These are phyloP conservation scores for Trichonephila inaurata DNA, from an alignment of 1,140 invertebrate species.

Conservation along the genomic window DNA sequence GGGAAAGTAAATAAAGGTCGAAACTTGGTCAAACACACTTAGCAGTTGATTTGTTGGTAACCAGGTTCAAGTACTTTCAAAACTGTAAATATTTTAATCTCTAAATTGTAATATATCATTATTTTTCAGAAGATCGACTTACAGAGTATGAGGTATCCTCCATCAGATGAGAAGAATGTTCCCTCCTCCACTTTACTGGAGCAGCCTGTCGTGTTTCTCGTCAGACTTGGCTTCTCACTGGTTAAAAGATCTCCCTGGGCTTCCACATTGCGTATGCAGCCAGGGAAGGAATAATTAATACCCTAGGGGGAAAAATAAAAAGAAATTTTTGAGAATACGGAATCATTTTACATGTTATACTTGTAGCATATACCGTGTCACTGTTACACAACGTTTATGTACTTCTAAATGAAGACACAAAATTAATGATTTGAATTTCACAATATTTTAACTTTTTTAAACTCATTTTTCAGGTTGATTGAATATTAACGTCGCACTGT, in stretches of 20 bases:
- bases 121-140: constrained; percentile 78
- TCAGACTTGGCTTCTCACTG: constrained; percentile 75
- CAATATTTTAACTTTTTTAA: too few species aligned
- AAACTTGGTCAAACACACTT: too few species aligned
- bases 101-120: too few species aligned
- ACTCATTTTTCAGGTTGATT: too few species aligned
- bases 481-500: too few species aligned
- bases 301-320: constrained; percentile 80
- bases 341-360: too few species aligned
- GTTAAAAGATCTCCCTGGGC: constrained; percentile 73
- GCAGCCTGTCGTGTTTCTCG: constrained; percentile 88
- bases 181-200: constrained; percentile 91
- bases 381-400: too few species aligned
- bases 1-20: too few species aligned
- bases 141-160: constrained; percentile 86
- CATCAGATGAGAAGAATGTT: constrained; percentile 90
- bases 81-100: neutral
- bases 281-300: constrained; percentile 87
- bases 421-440: too few species aligned
- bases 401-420: too few species aligned
- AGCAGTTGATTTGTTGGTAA: too few species aligned
- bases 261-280: constrained; percentile 90
- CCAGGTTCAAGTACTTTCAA: neutral
- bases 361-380: too few species aligned
- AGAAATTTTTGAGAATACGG: neutral